Base-by-base conservation (phyloP, 1,140 invertebrate species). In the Oppia nitens region DNA sequence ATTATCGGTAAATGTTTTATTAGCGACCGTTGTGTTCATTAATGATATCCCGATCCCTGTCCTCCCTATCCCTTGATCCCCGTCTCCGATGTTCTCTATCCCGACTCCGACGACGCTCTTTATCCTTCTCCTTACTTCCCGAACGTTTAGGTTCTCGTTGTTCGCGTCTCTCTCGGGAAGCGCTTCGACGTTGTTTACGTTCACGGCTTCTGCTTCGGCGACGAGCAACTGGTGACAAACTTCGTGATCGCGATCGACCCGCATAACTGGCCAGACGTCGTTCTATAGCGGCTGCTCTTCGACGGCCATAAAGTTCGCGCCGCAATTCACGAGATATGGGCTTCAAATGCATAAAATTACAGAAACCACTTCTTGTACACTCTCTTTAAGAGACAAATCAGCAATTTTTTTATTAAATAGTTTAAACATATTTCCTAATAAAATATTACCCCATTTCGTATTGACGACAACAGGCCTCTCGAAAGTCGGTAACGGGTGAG, bases 301-400 rank as follows among this genome's bases (percentile, higher is more conserved):
- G 69, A 47, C 80, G 69, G 40, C 79, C 79, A 69, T 82, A 82
- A n/a, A 83, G 66, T 66, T 85, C 92, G 69, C 89, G 78, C 59
- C 91, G 77, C 26, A 97, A 71, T 68, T 92, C 90, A 64, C 91
- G 74, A 0, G 92, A 96, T 67, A 98, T 98, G 47, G 93, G 94
- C 70, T 98, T 98, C 69, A 98, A 76, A 71, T 98, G 95, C 95
- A 98, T 98, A 71, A 98, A 98, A 75, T 98, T 98, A 73, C 95
- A 98, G 73, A 98, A 98, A 50, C 94, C 95, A 68, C 91, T 94
- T 57, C 95, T 76, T 0, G 91, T 96, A 70, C 94, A 98, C 75
- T 97, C 93, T 3, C 81, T 83, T 68, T 49, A n/a, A n/a, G 29
- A 40, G 23, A 12, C n/a, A 52, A 57, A 50, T 14, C 6, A 55